phyloP scores from a whole-genome alignment of 2,113 vertebrate genomes.

The Microcebus ravelobensis region DNA sequence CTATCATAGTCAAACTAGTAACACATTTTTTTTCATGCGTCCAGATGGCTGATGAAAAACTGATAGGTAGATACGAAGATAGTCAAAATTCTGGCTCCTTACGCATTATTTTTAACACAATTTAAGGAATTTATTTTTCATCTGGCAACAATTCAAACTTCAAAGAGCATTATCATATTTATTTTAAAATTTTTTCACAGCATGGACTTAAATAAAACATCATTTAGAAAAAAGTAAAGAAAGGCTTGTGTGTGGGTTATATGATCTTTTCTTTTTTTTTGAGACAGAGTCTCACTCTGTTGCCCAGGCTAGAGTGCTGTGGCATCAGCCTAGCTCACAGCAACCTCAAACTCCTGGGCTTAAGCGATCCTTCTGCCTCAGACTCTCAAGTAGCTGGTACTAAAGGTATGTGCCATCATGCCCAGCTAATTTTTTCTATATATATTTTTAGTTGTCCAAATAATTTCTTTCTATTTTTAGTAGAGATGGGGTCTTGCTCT shows the following conservation, averaged over 20 bases:
- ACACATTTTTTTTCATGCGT: not conserved
- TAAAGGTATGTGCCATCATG: too few relatives aligned
- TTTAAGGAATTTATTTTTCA: not conserved
- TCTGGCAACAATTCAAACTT: constrained; percentile 30
- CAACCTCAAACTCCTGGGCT: too few relatives aligned
- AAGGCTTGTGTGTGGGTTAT: not conserved
- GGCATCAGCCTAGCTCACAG: too few relatives aligned
- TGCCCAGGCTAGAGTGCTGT: too few relatives aligned
- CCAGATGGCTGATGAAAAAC: not conserved
- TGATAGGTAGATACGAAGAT: not conserved
- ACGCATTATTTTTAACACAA: not conserved
- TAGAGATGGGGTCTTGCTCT: too few relatives aligned
- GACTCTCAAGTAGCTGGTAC: too few relatives aligned
- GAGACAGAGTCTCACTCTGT: too few relatives aligned
- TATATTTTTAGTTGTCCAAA: too few relatives aligned
- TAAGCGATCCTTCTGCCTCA: too few relatives aligned
- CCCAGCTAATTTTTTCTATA: too few relatives aligned
- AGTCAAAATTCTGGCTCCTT: not conserved
- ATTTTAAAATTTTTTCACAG: not conserved
- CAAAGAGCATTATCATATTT: not conserved
- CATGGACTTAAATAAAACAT: not conserved
- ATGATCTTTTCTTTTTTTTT: not conserved
- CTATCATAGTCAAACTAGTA: not conserved
- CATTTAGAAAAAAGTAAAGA: not conserved
- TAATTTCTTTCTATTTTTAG: too few relatives aligned